Evolutionary conservation across 2,113 vertebrate species (phyloP).

Genomic region (Heliornis fulica): DNA sequence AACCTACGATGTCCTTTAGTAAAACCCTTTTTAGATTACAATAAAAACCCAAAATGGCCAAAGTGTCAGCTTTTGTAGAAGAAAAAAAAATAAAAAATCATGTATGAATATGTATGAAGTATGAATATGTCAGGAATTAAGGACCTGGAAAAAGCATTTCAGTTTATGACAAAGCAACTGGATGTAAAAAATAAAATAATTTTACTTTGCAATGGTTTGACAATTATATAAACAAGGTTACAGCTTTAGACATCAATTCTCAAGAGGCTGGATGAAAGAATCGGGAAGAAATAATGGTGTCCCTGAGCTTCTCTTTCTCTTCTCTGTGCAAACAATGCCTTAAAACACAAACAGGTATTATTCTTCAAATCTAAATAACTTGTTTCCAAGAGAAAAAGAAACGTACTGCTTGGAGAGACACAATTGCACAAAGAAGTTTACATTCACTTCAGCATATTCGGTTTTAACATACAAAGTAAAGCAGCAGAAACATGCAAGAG

Average conservation of each 20-base stretch:
- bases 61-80: not conserved
- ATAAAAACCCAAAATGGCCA: not conserved
- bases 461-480: not conserved
- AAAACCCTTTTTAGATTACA: not conserved
- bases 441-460: not conserved
- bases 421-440: not conserved
- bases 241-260: not conserved
- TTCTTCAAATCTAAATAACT: not conserved
- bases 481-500: not conserved
- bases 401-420: accelerated
- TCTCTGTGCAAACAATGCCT: not conserved
- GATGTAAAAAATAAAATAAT: not conserved
- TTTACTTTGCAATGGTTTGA: not conserved
- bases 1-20: not conserved
- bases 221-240: not conserved
- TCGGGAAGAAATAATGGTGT: not conserved
- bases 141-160: not conserved
- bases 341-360: not conserved
- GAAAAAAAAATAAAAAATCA: too few relatives aligned
- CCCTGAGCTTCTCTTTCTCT: not conserved
- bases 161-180: not conserved
- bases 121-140: not conserved
- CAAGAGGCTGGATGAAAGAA: not conserved
- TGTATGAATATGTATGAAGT: too few relatives aligned
- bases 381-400: not conserved